Evolutionary conservation across 2,797 vertebrate species (phyloP).

Genomic region (Tympanoctomys barrerae): DNA sequence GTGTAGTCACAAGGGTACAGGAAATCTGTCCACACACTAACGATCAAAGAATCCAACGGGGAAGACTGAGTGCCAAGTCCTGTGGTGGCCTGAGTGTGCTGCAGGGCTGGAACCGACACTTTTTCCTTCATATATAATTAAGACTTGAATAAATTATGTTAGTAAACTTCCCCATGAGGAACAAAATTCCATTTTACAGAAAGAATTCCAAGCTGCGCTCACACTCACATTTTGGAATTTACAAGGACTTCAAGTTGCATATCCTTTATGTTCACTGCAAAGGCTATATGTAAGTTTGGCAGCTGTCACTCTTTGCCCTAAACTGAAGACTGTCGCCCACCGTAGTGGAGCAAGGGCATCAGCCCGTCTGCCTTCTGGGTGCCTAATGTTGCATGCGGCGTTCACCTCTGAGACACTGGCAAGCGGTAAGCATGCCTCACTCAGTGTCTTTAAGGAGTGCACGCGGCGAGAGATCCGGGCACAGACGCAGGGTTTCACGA

Average conservation of each 20-base stretch:
- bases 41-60: too few species aligned
- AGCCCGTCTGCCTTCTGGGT: background rate
- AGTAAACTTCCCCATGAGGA: background rate
- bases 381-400: background rate
- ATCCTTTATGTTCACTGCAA: rapidly evolving
- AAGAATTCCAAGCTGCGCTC: background rate
- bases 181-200: background rate
- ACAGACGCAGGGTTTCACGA: background rate
- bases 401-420: background rate
- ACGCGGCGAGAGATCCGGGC: background rate
- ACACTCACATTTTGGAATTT: too few species aligned
- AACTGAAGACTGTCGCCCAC: too few species aligned
- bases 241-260: rapidly evolving
- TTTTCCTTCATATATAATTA: background rate
- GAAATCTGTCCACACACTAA: too few species aligned
- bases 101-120: too few species aligned
- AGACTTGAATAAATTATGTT: too few species aligned
- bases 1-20: too few species aligned
- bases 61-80: rapidly evolving
- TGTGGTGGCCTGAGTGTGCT: rapidly evolving
- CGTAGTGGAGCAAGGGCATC: background rate
- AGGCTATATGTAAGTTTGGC: rapidly evolving
- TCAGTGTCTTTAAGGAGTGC: background rate
- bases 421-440: background rate
- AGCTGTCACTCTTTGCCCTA: rapidly evolving